phyloP scores from a whole-genome alignment of 2,888 invertebrate species.

The Thysanoteuthis rhombus region DNA sequence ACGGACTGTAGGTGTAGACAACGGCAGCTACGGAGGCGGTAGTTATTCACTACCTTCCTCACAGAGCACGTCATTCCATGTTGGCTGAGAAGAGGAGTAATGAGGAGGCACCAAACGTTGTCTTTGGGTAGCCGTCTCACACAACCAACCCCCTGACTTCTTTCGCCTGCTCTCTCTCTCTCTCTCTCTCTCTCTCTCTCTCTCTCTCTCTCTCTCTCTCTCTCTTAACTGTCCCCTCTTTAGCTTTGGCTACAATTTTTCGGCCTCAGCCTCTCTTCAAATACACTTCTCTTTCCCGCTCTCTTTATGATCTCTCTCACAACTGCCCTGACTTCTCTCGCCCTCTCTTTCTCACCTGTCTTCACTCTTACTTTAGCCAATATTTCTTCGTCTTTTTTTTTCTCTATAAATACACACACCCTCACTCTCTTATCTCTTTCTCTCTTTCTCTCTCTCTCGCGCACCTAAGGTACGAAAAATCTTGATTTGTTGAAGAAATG shows the following conservation, averaged over 20 bases:
- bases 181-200: neutral
- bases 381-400: too few relatives aligned
- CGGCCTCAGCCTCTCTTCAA: too few relatives aligned
- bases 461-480: neutral
- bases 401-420: too few relatives aligned
- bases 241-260: too few relatives aligned
- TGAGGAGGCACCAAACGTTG: neutral
- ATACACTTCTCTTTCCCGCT: too few relatives aligned
- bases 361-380: too few relatives aligned
- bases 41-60: constrained; percentile 27
- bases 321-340: too few relatives aligned
- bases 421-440: too few relatives aligned
- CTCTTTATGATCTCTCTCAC: too few relatives aligned
- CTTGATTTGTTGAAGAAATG: neutral
- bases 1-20: neutral
- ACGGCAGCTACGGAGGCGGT: neutral
- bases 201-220: neutral
- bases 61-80: constrained; percentile 27
- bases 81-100: constrained; percentile 14
- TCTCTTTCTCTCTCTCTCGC: too few relatives aligned
- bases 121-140: neutral
- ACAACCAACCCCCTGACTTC: neutral
- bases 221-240: too few relatives aligned
- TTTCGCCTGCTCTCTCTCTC: neutral
- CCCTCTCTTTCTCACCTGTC: too few relatives aligned